Evolutionary conservation across 2,888 invertebrate species (phyloP), one percentile per base, ranked within the genome.

Genomic region (Athalia cordata): DNA sequence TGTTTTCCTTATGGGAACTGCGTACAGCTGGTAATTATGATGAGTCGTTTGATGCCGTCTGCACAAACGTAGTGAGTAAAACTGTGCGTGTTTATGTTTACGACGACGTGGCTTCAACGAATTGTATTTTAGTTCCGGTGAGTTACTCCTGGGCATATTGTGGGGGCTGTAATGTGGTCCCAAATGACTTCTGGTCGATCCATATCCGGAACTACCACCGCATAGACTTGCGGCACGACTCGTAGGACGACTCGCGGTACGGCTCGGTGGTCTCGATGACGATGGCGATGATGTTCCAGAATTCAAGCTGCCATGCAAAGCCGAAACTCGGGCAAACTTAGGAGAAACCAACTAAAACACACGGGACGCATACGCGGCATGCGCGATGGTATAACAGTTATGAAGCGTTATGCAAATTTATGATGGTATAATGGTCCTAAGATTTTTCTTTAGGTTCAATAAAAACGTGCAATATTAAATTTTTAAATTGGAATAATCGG

Each of bases 141-240:
- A 89, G 79, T 89, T 88, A 79, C 81, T 86, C 76, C 89, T 85
- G 50, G 89, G 89, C 88, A 89, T 86, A 83, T 89, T 89, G 82
- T 88, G 86, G 49, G 85, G 83, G 79, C 87, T 85, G 85, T 87
- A 87, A 86, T 90, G 88, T 79, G 91, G 89, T 57, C 89, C 89
- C 80, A 89, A 84, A 81, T 89, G 89, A 80, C 89, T 89, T 76
- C 91, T 88, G 55, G 92, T 91, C 29, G 92, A 92, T 67, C 91
- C 92, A 84, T 92, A 92, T 72, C 92, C 92, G 70, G 91, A 92
- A 68, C 91, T 91, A 50, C 89, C 91, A 49, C 81, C 83, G 79
- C 78, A 66, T 78, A 77, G 57, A 64, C 75, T 75, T 15, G 75
- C 64, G n/a, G 75, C 49, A 75, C 75, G 75, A 64, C 75, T 75